Base-by-base conservation (phyloP, 2,888 invertebrate species). In the Melinopterus prodromus region DNA sequence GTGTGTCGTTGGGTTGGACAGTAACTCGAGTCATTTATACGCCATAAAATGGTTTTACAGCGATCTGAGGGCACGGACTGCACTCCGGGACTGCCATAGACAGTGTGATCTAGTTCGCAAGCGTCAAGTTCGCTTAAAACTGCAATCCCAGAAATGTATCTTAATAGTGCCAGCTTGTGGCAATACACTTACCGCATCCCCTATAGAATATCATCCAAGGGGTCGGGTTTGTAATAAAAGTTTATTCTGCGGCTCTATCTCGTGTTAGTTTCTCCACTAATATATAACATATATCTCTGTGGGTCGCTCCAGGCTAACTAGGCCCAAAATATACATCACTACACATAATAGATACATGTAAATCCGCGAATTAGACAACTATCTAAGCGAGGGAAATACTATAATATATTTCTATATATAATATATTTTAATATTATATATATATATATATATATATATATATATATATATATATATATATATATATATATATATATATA, bases 1-100 rank as follows among this genome's bases (percentile, higher is more conserved):
- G 74, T 74, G 37, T 37, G 37, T 37, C 74, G 35, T 35, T 37
- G 37, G 74, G n/a, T 36, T 37, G 35, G 74, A 74, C 74, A 74
- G 35, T 74, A 74, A 74, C 74, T 35, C 36, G n/a, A 74, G 74
- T 74, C 74, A 74, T 74, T 74, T 74, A 74, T 74, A 74, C 35
- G 36, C 74, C 74, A 74, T 74, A 74, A 74, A 74, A 74, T 53
- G 53, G 1, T 53, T 53, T 53, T 53, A 53, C 53, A 53, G 53
- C 53, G 53, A 53, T 53, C 53, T 53, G 53, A 53, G 53, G 9
- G 12, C 53, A 1, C 12, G 53, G 7, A 53, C 53, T 53, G 12
- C 9, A 53, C 3, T 12, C 7, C 53, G 5, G 53, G 53, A 53
- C 7, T 53, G 5, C 2, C 7, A 53, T 53, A 2, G 53, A 53